A percentile compares a stretch with the other conserved stretches of the same genome.
phyloP scores from a whole-genome alignment of 2,888 invertebrate genomes.

The Dryococelus australis region DNA sequence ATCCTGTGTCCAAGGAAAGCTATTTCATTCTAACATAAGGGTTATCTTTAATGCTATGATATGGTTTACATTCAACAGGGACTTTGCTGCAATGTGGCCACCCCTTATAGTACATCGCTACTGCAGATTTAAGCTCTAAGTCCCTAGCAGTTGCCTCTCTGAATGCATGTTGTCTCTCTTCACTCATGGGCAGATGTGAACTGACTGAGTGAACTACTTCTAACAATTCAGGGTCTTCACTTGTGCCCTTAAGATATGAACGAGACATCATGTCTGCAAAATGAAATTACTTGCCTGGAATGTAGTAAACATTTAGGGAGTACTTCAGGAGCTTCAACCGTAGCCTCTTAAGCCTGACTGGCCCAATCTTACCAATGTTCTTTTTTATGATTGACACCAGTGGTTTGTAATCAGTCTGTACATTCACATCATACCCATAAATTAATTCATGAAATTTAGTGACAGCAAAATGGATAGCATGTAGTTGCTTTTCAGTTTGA shows the following conservation, averaged over 20 bases:
- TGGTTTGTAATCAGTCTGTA: background rate
- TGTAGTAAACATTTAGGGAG: background rate
- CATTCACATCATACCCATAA: background rate
- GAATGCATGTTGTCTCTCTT: background rate
- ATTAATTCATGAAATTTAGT: background rate
- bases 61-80: background rate
- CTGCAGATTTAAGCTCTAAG: background rate
- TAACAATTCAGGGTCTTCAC: background rate
- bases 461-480: background rate
- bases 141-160: slow-evolving; percentile 30
- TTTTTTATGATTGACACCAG: background rate
- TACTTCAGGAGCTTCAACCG: background rate
- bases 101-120: background rate
- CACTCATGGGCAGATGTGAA: background rate
- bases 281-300: background rate
- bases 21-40: background rate
- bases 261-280: background rate
- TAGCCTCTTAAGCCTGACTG: background rate
- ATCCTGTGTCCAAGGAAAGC: background rate
- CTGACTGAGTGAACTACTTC: background rate
- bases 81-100: background rate
- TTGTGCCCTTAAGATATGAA: background rate
- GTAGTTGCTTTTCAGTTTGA: background rate
- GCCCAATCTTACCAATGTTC: background rate
- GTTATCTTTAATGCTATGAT: background rate